Conservation (phyloP, 2,888 invertebrate species). For the Perizoma flavofasciatum region DNA sequence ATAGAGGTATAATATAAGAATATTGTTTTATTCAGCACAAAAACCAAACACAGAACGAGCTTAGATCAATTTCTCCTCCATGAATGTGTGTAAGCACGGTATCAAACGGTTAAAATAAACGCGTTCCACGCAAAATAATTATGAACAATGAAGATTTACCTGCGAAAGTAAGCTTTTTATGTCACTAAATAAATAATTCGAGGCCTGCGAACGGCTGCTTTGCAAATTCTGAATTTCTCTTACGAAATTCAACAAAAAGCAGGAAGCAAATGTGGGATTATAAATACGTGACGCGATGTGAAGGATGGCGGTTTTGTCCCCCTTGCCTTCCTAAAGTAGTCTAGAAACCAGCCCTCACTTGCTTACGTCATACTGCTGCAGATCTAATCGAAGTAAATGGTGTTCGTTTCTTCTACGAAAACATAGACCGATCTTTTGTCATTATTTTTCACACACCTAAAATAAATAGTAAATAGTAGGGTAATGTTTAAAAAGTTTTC, state of each 20-base stretch:
- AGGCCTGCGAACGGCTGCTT: slow-evolving; percentile 51
- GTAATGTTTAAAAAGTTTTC: too few relatives aligned
- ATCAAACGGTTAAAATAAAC: slow-evolving; percentile 5
- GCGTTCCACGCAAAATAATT: slow-evolving; percentile 39
- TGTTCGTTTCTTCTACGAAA: background rate
- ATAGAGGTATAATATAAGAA: too few relatives aligned
- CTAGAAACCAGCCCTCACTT: slow-evolving; percentile 5
- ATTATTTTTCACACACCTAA: too few relatives aligned
- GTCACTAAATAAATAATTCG: slow-evolving; percentile 42
- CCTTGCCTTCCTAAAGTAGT: slow-evolving; percentile 27
- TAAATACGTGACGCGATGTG: slow-evolving; percentile 75
- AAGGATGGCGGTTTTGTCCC: slow-evolving; percentile 77
- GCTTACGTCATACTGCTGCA: slow-evolving; percentile 1
- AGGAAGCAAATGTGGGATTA: slow-evolving; percentile 78
- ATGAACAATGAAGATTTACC: slow-evolving; percentile 37
- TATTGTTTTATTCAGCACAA: too few relatives aligned
- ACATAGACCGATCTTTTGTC: too few relatives aligned
- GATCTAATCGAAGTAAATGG: background rate
- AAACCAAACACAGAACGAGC: too few relatives aligned
- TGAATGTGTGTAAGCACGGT: slow-evolving; percentile 5
- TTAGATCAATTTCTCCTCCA: background rate
- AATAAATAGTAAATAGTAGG: too few relatives aligned
- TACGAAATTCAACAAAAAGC: slow-evolving; percentile 75
- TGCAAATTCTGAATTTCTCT: slow-evolving; percentile 64
- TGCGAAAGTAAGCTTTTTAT: slow-evolving; percentile 38